These are phyloP conservation scores for Manduca sexta DNA, from an alignment of 1,140 invertebrate species.

Conservation along the genomic window DNA sequence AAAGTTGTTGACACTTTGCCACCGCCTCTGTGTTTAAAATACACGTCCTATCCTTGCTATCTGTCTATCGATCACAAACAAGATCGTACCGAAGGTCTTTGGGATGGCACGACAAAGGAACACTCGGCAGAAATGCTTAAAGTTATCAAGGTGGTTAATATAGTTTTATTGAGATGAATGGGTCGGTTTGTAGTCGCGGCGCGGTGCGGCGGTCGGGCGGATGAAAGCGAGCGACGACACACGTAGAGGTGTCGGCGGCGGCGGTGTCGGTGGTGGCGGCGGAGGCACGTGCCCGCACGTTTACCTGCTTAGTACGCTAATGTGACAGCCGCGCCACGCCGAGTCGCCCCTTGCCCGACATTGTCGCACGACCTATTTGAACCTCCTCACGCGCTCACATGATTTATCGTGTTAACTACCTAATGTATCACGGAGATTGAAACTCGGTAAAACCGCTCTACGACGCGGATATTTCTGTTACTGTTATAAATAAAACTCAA, in stretches of 20 bases:
- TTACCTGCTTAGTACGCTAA: constrained; percentile 49
- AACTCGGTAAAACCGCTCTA: not conserved
- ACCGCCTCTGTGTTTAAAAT: constrained; percentile 37
- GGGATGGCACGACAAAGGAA: too few relatives aligned
- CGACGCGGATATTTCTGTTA: too few relatives aligned
- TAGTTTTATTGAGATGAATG: not conserved
- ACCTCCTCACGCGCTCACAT: constrained; percentile 7
- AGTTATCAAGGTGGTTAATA: not conserved
- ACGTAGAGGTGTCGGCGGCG: constrained; percentile 5
- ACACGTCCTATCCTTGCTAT: constrained; percentile 28
- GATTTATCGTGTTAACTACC: constrained; percentile 20
- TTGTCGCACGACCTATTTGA: constrained; percentile 7
- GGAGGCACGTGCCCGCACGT: constrained; percentile 35
- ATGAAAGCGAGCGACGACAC: not conserved
- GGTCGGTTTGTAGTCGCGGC: not conserved
- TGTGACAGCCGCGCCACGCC: constrained; percentile 18
- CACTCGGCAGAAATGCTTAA: too few relatives aligned
- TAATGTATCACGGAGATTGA: constrained; percentile 18
- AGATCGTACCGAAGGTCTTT: too few relatives aligned
- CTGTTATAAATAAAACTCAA: too few relatives aligned
- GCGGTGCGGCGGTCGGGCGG: constrained; percentile 2
- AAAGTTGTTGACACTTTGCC: constrained; percentile 67
- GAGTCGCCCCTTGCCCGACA: not conserved
- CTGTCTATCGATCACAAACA: too few relatives aligned
- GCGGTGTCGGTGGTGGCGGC: constrained; percentile 10